Conservation (phyloP, 2,113 vertebrate species). For the Pelmatolapia mariae region DNA sequence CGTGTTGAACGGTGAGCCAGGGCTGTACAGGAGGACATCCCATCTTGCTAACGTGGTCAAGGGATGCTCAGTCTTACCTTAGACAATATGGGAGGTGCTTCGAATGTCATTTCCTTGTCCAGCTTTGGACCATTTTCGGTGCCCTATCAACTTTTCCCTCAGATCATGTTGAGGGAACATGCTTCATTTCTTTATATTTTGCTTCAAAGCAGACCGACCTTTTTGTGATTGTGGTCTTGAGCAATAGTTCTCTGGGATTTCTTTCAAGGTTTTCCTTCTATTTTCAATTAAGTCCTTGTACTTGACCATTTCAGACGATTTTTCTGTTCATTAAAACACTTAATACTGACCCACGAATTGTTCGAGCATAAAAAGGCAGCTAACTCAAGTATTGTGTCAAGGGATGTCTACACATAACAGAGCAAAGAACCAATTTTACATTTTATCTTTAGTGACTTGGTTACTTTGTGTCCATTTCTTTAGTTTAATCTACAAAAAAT, state of each 20-base stretch:
- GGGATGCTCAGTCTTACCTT: not conserved
- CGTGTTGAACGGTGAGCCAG: not conserved
- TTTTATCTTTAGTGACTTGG: not conserved
- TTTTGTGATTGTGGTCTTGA: not conserved
- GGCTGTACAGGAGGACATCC: not conserved
- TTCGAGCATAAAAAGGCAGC: not conserved
- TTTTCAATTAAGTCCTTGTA: not conserved
- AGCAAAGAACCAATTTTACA: not conserved
- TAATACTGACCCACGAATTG: not conserved
- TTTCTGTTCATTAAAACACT: not conserved
- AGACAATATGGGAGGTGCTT: not conserved
- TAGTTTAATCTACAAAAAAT: not conserved
- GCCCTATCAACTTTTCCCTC: not conserved
- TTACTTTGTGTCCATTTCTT: not conserved
- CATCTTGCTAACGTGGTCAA: not conserved
- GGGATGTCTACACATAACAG: not conserved
- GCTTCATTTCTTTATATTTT: not conserved
- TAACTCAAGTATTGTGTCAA: not conserved
- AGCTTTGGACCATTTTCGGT: not conserved
- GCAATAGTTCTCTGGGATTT: not conserved
- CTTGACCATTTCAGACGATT: accelerated
- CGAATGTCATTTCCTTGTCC: not conserved
- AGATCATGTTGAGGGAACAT: not conserved
- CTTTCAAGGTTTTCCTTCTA: not conserved
- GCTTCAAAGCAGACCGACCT: not conserved